Evolutionary conservation across 2,888 invertebrate species (phyloP).

Genomic region (Cepaea hortensis): DNA sequence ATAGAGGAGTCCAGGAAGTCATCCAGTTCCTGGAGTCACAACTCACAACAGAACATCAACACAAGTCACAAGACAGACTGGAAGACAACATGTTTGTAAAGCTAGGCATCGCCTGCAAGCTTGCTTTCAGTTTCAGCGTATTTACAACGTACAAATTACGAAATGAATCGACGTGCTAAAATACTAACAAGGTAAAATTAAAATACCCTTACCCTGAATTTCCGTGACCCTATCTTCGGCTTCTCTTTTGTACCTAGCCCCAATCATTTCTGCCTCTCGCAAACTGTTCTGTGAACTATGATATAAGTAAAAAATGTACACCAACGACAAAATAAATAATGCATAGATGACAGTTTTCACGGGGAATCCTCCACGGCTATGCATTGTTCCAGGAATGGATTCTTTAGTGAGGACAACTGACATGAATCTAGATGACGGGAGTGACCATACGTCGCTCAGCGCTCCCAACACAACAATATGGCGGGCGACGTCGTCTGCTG

Average conservation of each 20-base stretch:
- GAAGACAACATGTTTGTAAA: no score
- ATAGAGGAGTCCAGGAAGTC: no score
- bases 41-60: no score
- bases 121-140: no score
- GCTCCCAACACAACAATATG: slow-evolving; percentile 60
- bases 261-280: slow-evolving; percentile 63
- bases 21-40: no score
- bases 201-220: slow-evolving; percentile 61
- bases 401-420: not conserved
- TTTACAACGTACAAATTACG: no score
- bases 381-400: slow-evolving; percentile 8
- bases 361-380: slow-evolving; percentile 58
- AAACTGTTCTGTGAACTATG: slow-evolving; percentile 62
- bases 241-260: slow-evolving; percentile 64
- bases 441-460: not conserved
- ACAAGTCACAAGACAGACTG: no score
- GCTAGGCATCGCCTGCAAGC: no score
- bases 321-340: slow-evolving; percentile 56
- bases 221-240: slow-evolving; percentile 67
- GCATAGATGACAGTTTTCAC: slow-evolving; percentile 59
- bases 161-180: no score
- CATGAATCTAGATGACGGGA: slow-evolving; percentile 36
- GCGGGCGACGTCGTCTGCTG: slow-evolving; percentile 65
- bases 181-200: no score
- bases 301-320: slow-evolving; percentile 67